These are phyloP conservation scores for Drosophila grimshawi DNA, from an alignment of 1,140 invertebrate genomes.

Conservation along the genomic window DNA sequence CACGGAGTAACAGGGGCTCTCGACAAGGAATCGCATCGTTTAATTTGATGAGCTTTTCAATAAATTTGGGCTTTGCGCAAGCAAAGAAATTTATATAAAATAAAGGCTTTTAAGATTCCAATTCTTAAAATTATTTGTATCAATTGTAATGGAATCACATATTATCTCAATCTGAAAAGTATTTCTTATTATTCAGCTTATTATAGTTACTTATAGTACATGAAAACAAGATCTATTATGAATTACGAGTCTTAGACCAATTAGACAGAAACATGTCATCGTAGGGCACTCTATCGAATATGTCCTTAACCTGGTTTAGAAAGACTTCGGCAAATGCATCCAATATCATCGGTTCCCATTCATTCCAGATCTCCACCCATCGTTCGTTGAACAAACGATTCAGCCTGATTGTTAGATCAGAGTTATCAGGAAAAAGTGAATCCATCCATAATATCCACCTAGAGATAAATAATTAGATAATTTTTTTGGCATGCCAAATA, in stretches of 20 bases:
- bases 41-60: slow-evolving; percentile 70
- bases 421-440: slow-evolving; percentile 22
- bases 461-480: not conserved
- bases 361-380: slow-evolving; percentile 35
- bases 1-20: slow-evolving; percentile 8
- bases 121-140: no score
- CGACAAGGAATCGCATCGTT: slow-evolving; percentile 45
- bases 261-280: slow-evolving; percentile 23
- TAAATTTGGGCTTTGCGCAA: not conserved
- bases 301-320: not conserved
- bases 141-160: no score
- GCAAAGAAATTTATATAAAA: not conserved
- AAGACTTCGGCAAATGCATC: slow-evolving; percentile 20
- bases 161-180: not conserved
- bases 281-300: slow-evolving; percentile 15
- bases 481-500: not conserved
- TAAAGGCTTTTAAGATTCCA: not conserved
- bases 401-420: slow-evolving; percentile 6
- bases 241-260: no score
- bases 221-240: no score
- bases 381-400: slow-evolving; percentile 29
- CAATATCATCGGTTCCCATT: slow-evolving; percentile 18
- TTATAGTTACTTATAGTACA: no score
- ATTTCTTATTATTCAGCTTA: not conserved
- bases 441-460: slow-evolving; percentile 26